Base-by-base conservation (phyloP, 2,888 invertebrate genomes). In the Oscheius myriophilus region DNA sequence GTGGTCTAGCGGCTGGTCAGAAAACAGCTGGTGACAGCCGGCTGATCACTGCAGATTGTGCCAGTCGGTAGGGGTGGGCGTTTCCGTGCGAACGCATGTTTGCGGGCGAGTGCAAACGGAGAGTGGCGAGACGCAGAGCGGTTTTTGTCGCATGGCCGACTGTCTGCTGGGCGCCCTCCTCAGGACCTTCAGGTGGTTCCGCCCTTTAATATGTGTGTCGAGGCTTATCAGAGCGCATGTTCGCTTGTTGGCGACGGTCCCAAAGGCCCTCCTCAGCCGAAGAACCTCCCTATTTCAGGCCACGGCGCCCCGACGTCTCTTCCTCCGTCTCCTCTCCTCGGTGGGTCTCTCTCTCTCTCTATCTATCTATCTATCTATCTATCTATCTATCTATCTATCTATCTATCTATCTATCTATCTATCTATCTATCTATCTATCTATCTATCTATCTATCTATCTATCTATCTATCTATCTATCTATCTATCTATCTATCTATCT, bases 71-170 rank as follows among this genome's bases (percentile, higher is more conserved):
- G 33, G 33, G 33, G 9, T 21, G 41, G 42, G 59, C 43, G 18
- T 42, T 58, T 43, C 23, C 42, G 23, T 21, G 59, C 18, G 26
- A n/a, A 21, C 21, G 33, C 23, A 58, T 39, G 59, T 58, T 42
- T 21, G 45, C 16, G 18, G 46, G 46, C 46, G 46, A 46, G 33
- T 33, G 33, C 33, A 46, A 46, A 46, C 46, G 46, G 18, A 18
- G 16, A 18, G 18, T 18, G n/a, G 18, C 46, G 46, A 18, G 18
- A 18, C 46, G 46, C 46, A 46, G 12, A 23, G 58, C 41, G 33
- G 58, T 58, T 41, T 42, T n/a, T 58, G 42, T 41, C 43, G 41
- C n/a, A 53, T 63, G 53, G 61, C 61, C 61, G 61, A 61, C 61
- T 61, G 61, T 49, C 46, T 61, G 33, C 46, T 61, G 25, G 61